Conservation (phyloP, 2,797 vertebrate species). For the Hafferia zeledoni region DNA sequence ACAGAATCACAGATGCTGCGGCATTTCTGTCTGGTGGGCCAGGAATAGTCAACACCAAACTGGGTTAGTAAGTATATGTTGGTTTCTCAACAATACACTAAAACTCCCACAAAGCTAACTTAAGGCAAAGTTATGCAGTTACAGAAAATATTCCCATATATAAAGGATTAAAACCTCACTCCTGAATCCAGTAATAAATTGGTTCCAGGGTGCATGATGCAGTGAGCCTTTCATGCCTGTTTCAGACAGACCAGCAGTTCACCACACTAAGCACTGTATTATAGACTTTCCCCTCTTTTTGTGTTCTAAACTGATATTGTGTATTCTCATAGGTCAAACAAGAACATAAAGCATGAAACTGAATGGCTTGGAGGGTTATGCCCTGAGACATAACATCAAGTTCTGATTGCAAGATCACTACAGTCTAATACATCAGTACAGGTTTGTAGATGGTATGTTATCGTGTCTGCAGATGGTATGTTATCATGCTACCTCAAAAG, state of each 20-base stretch:
- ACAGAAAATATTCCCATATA: background rate
- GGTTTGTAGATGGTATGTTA: background rate
- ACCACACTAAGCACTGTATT: background rate
- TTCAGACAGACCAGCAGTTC: background rate
- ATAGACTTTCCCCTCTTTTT: background rate
- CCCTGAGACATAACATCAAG: rapidly evolving
- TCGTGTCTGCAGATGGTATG: background rate
- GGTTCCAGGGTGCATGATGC: background rate
- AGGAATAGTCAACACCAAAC: background rate
- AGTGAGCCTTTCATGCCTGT: background rate
- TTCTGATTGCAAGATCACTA: background rate
- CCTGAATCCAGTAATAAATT: background rate
- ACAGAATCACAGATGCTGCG: background rate
- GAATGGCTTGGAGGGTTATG: background rate
- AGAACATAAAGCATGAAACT: background rate
- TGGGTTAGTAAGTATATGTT: background rate
- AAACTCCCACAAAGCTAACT: background rate
- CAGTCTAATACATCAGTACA: background rate
- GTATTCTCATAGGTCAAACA: background rate
- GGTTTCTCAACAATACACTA: background rate
- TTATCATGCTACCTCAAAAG: background rate
- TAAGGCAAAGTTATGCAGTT: background rate
- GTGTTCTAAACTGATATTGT: background rate
- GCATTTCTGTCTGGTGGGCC: background rate
- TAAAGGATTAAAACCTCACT: background rate